Conservation (phyloP, 1,140 invertebrate genomes). For the Hyles euphorbiae region DNA sequence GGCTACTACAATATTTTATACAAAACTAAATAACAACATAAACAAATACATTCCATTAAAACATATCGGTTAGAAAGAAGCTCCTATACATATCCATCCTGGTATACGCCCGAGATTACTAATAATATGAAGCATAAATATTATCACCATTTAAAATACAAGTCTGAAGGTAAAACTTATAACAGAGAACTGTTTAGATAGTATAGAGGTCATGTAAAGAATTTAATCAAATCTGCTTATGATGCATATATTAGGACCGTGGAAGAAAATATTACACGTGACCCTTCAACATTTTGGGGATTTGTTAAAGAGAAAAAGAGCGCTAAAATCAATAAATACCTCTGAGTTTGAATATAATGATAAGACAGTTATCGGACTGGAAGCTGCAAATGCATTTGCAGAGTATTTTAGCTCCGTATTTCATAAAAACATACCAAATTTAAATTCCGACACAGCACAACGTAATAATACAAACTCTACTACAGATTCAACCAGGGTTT, state of each 20-base stretch:
- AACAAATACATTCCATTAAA: conserved; percentile 1
- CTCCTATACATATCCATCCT: conserved; percentile 1
- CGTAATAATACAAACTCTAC: neutral
- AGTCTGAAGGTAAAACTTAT: conserved; percentile 1
- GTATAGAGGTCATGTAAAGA: conserved; percentile 12
- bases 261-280: conserved; percentile 3
- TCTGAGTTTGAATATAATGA: neutral
- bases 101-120: conserved; percentile 5
- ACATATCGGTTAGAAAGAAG: neutral
- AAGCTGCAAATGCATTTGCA: conserved; percentile 9
- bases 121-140: conserved; percentile 3
- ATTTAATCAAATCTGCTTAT: conserved; percentile 5
- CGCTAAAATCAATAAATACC: no score
- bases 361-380: conserved; percentile 5
- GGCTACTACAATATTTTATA: neutral
- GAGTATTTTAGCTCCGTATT: conserved; percentile 10
- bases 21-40: neutral
- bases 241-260: neutral
- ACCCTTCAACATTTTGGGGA: conserved; percentile 8
- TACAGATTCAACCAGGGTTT: no score
- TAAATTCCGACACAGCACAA: conserved; percentile 4
- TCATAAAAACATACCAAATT: neutral
- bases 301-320: no score
- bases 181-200: conserved; percentile 13
- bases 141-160: conserved; percentile 1